phyloP scores from a whole-genome alignment of 2,113 vertebrate species.

The Symphodus melops region DNA sequence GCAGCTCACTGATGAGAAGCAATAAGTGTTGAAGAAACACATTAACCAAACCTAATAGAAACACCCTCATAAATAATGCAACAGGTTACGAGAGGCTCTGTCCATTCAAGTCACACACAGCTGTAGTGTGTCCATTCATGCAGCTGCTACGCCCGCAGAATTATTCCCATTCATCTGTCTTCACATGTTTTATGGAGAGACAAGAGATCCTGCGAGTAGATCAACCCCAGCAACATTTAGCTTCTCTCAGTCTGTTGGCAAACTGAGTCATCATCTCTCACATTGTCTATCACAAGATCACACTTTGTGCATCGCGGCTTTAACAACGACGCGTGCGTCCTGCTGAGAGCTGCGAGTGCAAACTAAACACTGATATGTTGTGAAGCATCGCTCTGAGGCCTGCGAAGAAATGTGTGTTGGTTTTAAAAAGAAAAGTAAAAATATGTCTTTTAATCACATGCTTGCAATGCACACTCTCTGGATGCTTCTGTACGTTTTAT shows the following conservation, averaged over 20 bases:
- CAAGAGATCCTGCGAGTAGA: constrained; percentile 35
- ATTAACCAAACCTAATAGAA: constrained; percentile 72
- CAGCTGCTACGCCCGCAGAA: constrained; percentile 55
- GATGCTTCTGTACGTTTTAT: neutral
- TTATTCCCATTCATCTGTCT: constrained; percentile 66
- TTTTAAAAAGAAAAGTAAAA: constrained; percentile 14
- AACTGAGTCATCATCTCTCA: constrained; percentile 25
- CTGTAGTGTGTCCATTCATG: constrained; percentile 77
- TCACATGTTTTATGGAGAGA: constrained; percentile 52
- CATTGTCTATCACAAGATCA: constrained; percentile 42
- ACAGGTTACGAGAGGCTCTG: constrained; percentile 65
- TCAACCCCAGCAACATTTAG: constrained; percentile 36
- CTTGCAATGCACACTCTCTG: neutral
- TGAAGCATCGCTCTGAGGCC: constrained; percentile 5
- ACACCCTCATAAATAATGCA: constrained; percentile 78
- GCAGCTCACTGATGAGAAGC: constrained; percentile 52
- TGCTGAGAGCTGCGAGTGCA: constrained; percentile 18
- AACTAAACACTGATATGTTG: constrained; percentile 49
- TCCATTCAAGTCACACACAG: constrained; percentile 80
- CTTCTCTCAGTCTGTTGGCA: constrained; percentile 52
- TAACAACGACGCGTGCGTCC: constrained; percentile 17
- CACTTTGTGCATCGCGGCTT: constrained; percentile 51
- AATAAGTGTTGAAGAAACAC: constrained; percentile 66
- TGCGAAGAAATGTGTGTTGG: constrained; percentile 3
- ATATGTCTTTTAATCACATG: constrained; percentile 3